Conservation (phyloP, 2,888 invertebrate species). For the Drosophila differens region DNA sequence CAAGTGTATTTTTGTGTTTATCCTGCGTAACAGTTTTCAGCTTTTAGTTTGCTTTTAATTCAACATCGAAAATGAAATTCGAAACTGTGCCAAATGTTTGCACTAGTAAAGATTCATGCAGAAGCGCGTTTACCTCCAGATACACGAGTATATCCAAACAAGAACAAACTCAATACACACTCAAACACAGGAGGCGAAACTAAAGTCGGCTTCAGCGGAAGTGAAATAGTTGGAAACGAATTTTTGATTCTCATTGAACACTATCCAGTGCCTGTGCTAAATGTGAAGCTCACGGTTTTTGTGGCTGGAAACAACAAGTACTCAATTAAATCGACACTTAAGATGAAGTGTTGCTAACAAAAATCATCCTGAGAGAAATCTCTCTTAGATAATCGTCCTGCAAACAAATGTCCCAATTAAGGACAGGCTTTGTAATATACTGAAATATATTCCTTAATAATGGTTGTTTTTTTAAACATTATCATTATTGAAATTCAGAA, state of each 20-base stretch:
- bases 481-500: background rate
- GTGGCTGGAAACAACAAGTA: conserved; percentile 6
- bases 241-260: conserved; percentile 66
- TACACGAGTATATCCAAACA: background rate
- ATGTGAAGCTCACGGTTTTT: background rate
- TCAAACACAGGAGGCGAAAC: conserved; percentile 5
- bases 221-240: conserved; percentile 30
- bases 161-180: background rate
- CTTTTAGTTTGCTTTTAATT: conserved; percentile 61
- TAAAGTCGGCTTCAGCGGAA: conserved; percentile 33
- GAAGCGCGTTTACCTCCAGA: conserved; percentile 19
- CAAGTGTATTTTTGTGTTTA: conserved; percentile 5
- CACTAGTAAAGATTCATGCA: conserved; percentile 26
- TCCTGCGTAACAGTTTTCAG: conserved; percentile 28
- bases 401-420: no score
- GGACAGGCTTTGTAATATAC: no score
- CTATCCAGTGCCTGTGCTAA: conserved; percentile 4
- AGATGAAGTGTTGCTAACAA: background rate
- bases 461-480: no score
- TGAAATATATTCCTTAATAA: no score
- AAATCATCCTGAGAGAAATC: background rate
- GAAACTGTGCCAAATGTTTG: conserved; percentile 61
- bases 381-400: background rate
- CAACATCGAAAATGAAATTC: conserved; percentile 63
- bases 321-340: conserved; percentile 38